A percentile compares a stretch with the other conserved stretches of the same genome.
These are phyloP conservation scores for Zonitis immaculata DNA, from an alignment of 2,888 invertebrate species.

Conservation along the genomic window DNA sequence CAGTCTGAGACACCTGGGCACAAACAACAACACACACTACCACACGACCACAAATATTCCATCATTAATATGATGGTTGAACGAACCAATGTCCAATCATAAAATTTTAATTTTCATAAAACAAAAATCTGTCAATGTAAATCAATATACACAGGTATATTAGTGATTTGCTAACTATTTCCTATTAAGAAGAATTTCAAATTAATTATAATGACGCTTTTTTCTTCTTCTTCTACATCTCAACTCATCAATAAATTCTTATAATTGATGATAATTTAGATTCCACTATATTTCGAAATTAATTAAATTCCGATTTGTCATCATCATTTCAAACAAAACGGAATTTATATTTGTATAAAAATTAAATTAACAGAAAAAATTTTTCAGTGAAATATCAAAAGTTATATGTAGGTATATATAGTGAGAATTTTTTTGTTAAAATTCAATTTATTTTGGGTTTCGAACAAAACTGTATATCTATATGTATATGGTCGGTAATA, in stretches of 20 bases:
- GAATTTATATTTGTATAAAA: no score
- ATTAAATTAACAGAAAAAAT: no score
- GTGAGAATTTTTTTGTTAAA: not conserved
- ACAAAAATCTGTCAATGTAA: conserved; percentile 26
- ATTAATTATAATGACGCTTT: conserved; percentile 21
- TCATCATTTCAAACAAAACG: not conserved
- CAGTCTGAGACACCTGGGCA: conserved; percentile 22
- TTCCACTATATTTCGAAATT: not conserved
- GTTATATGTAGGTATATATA: no score
- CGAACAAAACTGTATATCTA: no score
- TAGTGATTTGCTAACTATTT: conserved; percentile 29
- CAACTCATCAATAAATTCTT: conserved; percentile 2
- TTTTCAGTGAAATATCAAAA: no score
- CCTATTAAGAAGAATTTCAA: conserved; percentile 20
- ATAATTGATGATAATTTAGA: not conserved
- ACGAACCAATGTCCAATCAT: not conserved
- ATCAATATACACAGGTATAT: no score
- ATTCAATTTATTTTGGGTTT: not conserved
- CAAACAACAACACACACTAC: conserved; percentile 3
- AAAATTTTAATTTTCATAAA: conserved; percentile 26
- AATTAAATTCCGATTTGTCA: conserved; percentile 1
- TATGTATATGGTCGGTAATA: no score
- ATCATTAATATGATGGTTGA: conserved; percentile 4
- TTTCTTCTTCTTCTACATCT: not conserved
- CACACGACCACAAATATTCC: conserved; percentile 23